A percentile compares a stretch with the other conserved stretches of the same genome.
These are phyloP conservation scores for Pseudomugil gertrudae DNA, from an alignment of 2,797 vertebrate species.

Conservation along the genomic window DNA sequence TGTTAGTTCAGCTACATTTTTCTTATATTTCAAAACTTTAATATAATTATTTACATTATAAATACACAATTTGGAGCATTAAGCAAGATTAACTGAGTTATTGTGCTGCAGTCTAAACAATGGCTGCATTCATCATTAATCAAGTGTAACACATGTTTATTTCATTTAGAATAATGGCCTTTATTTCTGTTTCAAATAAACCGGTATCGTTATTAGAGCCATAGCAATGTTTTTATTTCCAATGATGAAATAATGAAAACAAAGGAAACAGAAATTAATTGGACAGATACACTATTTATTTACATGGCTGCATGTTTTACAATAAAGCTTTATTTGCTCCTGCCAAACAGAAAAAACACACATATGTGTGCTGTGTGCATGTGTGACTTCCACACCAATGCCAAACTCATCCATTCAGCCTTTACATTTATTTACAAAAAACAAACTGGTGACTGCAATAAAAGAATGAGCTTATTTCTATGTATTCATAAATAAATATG, in stretches of 20 bases:
- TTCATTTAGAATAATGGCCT: constrained; percentile 1
- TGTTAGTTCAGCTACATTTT: neutral
- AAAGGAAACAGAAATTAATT: neutral
- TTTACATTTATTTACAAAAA: neutral
- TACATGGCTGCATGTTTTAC: neutral
- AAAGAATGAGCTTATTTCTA: neutral
- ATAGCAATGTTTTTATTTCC: neutral
- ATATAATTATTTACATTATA: neutral
- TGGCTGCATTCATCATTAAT: constrained; percentile 10
- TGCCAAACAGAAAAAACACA: neutral
- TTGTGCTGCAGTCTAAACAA: constrained; percentile 3
- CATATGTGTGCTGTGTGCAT: too few species aligned
- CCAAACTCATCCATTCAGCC: neutral
- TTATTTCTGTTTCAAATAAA: neutral
- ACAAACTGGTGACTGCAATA: neutral
- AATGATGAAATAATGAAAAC: neutral
- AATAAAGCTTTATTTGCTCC: neutral
- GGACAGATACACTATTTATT: neutral
- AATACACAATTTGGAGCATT: too few species aligned
- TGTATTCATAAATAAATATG: neutral
- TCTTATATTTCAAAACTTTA: neutral
- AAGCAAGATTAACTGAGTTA: too few species aligned
- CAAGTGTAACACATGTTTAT: too few species aligned
- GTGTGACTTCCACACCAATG: neutral
- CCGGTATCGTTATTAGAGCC: neutral